Evolutionary conservation across 53 echinoderm and acorn worm species (phyloP).

Genomic region (Antedon mediterranea): DNA sequence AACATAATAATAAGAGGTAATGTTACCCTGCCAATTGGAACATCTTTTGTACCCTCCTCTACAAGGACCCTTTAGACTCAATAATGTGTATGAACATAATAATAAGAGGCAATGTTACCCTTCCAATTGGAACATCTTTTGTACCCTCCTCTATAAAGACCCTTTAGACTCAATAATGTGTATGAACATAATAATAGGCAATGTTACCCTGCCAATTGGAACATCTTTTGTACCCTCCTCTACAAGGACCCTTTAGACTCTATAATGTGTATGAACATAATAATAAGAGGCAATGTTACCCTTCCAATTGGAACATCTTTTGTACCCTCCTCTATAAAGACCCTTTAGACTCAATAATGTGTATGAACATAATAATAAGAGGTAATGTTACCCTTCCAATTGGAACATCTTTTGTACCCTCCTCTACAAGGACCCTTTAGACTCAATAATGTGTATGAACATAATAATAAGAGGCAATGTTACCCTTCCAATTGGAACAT

Average conservation of each 20-base stretch:
- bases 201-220: conserved; percentile 80
- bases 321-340: conserved; percentile 76
- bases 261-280: too few relatives aligned
- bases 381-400: conserved; percentile 81
- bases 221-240: conserved; percentile 85
- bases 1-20: too few relatives aligned
- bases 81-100: too few relatives aligned
- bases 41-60: conserved; percentile 78
- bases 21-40: conserved; percentile 84
- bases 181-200: too few relatives aligned
- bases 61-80: too few relatives aligned
- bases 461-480: too few relatives aligned
- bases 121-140: conserved; percentile 83
- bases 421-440: conserved; percentile 70
- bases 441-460: too few relatives aligned
- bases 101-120: too few relatives aligned
- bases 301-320: conserved; percentile 85
- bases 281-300: too few relatives aligned
- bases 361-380: too few relatives aligned
- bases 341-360: too few relatives aligned
- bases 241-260: conserved; percentile 76
- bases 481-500: conserved; percentile 86
- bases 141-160: conserved; percentile 77
- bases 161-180: too few relatives aligned
- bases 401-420: conserved; percentile 88